A percentile compares a stretch with the other conserved stretches of the same genome.
phyloP scores from a whole-genome alignment of 2,797 vertebrate species.

The Pantherophis alleghaniensis region DNA sequence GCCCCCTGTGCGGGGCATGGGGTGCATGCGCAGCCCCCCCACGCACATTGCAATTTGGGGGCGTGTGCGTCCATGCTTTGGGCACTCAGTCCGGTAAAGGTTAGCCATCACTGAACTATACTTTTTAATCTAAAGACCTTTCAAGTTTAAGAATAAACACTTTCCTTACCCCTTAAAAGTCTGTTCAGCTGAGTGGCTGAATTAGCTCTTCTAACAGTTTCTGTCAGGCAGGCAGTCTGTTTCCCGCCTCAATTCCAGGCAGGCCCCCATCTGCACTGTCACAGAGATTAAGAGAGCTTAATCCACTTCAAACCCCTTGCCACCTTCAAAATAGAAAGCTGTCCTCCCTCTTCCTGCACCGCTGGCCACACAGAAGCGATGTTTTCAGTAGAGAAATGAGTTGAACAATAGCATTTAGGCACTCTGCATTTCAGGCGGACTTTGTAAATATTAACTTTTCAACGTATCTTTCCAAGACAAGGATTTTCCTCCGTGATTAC shows the following conservation, averaged over 20 bases:
- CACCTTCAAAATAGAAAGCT: not conserved
- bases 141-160: constrained; percentile 17
- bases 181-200: constrained; percentile 22
- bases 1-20: too few species aligned
- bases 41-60: too few species aligned
- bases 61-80: too few species aligned
- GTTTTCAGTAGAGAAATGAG: not conserved
- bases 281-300: constrained; percentile 35
- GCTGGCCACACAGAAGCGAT: constrained; percentile 8
- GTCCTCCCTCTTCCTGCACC: not conserved
- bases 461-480: not conserved
- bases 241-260: not conserved
- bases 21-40: too few species aligned
- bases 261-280: constrained; percentile 37
- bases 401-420: not conserved
- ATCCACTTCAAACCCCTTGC: constrained; percentile 42
- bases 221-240: constrained; percentile 3
- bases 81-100: too few species aligned
- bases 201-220: constrained; percentile 29
- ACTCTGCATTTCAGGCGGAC: fast-evolving
- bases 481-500: not conserved
- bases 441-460: fast-evolving
- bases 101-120: not conserved
- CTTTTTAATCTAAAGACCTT: constrained; percentile 28
- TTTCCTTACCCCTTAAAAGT: constrained; percentile 43